These are phyloP conservation scores for Semnornis frantzii DNA, from an alignment of 2,113 vertebrate species.

Conservation along the genomic window DNA sequence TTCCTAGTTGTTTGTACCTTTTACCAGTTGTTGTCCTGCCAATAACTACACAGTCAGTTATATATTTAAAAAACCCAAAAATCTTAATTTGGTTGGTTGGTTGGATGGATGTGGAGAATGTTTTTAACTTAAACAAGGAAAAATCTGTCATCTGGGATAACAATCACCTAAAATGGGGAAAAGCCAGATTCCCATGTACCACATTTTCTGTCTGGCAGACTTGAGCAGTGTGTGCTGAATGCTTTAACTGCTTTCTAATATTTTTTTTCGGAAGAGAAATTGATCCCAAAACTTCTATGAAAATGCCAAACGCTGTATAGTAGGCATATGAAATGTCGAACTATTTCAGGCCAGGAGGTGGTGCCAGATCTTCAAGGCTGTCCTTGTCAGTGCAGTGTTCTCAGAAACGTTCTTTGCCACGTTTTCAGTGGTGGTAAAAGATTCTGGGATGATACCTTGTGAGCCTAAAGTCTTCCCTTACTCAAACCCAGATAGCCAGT, in stretches of 20 bases:
- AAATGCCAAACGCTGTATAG: background rate
- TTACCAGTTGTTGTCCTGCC: conserved; percentile 17
- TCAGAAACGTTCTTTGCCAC: background rate
- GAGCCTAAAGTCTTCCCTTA: background rate
- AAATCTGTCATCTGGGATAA: background rate
- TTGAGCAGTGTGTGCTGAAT: background rate
- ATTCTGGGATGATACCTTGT: background rate
- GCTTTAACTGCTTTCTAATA: background rate
- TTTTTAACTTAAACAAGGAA: background rate
- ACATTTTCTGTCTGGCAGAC: background rate
- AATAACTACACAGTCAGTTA: background rate
- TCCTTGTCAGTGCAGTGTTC: background rate
- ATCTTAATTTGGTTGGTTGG: background rate
- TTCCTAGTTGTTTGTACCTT: conserved; percentile 14
- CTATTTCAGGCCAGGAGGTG: conserved; percentile 46
- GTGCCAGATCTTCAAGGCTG: background rate
- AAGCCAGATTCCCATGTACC: background rate
- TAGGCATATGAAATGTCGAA: background rate
- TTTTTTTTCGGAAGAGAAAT: background rate
- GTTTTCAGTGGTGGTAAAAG: background rate
- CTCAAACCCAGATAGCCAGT: background rate
- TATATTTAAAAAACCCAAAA: background rate
- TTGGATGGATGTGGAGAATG: background rate
- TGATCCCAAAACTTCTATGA: background rate
- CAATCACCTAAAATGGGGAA: background rate